Conservation (phyloP, 2,797 vertebrate genomes). For the Onychomys torridus region DNA sequence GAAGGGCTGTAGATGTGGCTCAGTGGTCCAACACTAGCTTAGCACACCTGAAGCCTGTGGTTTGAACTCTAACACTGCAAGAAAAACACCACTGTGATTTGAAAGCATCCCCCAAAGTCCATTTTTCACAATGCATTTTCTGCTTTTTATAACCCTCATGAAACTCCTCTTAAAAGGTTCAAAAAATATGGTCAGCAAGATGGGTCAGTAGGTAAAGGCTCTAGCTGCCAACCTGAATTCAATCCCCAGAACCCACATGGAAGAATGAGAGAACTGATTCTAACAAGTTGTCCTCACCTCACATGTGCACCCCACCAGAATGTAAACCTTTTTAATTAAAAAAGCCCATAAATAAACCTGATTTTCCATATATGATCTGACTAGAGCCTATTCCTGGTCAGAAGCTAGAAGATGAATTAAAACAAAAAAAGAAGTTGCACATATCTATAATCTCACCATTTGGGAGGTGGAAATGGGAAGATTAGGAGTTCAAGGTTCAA, state of each 20-base stretch:
- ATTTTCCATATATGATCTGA: neutral
- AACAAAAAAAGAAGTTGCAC: neutral
- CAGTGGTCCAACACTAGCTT: neutral
- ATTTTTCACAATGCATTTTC: neutral
- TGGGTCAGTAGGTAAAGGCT: neutral
- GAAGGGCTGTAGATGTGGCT: neutral
- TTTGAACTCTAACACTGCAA: neutral
- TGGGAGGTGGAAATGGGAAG: neutral
- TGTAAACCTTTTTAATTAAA: neutral
- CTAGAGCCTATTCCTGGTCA: neutral
- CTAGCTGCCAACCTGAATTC: neutral
- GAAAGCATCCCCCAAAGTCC: neutral
- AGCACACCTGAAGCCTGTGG: neutral
- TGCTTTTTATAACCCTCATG: neutral
- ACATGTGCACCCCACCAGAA: too few relatives aligned
- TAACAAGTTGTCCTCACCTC: neutral
- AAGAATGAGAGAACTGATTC: neutral
- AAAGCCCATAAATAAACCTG: slow-evolving; percentile 30
- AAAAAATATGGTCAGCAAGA: neutral
- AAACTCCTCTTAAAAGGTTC: neutral
- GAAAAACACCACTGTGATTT: neutral
- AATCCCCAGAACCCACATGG: neutral
- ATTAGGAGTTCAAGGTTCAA: neutral
- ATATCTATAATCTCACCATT: neutral
- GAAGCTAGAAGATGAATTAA: slow-evolving; percentile 18